These are phyloP conservation scores for Odontamblyopus lacepedii DNA, from an alignment of 2,797 vertebrate species.

Conservation along the genomic window DNA sequence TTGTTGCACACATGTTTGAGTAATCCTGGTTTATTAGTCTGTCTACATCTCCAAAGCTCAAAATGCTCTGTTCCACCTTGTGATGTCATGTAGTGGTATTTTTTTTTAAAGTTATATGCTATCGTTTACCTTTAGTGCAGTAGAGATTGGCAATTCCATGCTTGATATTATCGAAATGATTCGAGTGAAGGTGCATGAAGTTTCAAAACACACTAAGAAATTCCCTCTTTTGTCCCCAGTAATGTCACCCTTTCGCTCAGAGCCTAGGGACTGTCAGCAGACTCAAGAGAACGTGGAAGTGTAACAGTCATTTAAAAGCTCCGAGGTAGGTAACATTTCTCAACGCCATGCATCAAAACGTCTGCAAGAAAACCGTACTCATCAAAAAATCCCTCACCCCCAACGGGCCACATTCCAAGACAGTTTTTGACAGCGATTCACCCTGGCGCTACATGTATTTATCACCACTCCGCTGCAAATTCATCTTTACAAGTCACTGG, in stretches of 20 bases:
- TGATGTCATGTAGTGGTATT: too few relatives aligned
- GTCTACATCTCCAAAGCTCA: too few relatives aligned
- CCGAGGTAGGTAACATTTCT: conserved; percentile 40
- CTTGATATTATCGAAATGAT: too few relatives aligned
- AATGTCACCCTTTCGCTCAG: conserved; percentile 24
- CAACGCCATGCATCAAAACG: conserved; percentile 56
- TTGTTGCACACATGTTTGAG: too few relatives aligned
- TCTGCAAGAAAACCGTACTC: conserved; percentile 51
- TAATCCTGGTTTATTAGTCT: too few relatives aligned
- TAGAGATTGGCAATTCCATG: too few relatives aligned
- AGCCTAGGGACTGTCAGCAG: conserved; percentile 32
- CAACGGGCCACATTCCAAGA: conserved; percentile 25
- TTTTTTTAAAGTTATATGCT: too few relatives aligned
- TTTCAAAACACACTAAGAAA: conserved; percentile 17
- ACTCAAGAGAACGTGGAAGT: conserved; percentile 37
- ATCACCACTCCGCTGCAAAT: conserved; percentile 38
- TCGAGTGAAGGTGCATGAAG: too few relatives aligned
- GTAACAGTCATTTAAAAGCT: conserved; percentile 44
- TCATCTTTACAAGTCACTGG: conserved; percentile 39
- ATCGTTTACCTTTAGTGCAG: too few relatives aligned
- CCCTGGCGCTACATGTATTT: conserved; percentile 39
- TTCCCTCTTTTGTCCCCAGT: conserved; percentile 35
- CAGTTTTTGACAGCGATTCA: conserved; percentile 50
- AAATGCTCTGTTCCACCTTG: too few relatives aligned
- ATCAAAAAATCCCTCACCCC: conserved; percentile 49